These are phyloP conservation scores for Pelodiscus sinensis DNA, from an alignment of 2,113 vertebrate species.

Conservation along the genomic window DNA sequence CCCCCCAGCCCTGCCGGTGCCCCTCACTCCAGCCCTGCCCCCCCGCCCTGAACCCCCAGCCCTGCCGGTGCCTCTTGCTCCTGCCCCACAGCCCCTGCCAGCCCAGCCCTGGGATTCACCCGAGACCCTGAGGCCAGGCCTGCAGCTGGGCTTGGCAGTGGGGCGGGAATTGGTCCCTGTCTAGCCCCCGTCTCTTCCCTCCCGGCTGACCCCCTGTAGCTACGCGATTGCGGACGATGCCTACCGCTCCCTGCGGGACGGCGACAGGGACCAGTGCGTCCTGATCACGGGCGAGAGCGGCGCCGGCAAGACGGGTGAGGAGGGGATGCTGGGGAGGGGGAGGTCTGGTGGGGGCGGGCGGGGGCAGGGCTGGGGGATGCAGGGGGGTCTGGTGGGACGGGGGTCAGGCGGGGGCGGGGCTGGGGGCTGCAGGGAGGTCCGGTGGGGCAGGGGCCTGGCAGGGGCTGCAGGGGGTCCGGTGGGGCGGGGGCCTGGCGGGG, in stretches of 20 bases:
- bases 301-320: slow-evolving; percentile 83
- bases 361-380: no score
- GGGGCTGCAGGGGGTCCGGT: rapidly evolving
- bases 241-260: slow-evolving; percentile 78
- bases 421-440: background rate
- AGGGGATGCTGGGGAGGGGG: rapidly evolving
- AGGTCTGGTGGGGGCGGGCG: rapidly evolving
- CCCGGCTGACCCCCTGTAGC: slow-evolving; percentile 40
- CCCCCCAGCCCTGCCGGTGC: no score
- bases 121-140: rapidly evolving
- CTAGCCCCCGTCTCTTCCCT: background rate
- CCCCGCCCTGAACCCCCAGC: no score
- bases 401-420: rapidly evolving
- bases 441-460: no score
- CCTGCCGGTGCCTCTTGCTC: no score
- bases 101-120: rapidly evolving
- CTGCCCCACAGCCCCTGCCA: background rate
- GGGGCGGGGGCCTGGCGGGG: rapidly evolving
- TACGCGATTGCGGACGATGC: slow-evolving; percentile 83
- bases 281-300: slow-evolving; percentile 85
- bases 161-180: background rate
- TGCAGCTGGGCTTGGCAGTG: background rate
- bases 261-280: slow-evolving; percentile 82
- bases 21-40: no score
- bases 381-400: rapidly evolving